A percentile compares a stretch with the other conserved stretches of the same genome.
Conservation (phyloP, 2,113 vertebrate species). For the Smithornis capensis region DNA sequence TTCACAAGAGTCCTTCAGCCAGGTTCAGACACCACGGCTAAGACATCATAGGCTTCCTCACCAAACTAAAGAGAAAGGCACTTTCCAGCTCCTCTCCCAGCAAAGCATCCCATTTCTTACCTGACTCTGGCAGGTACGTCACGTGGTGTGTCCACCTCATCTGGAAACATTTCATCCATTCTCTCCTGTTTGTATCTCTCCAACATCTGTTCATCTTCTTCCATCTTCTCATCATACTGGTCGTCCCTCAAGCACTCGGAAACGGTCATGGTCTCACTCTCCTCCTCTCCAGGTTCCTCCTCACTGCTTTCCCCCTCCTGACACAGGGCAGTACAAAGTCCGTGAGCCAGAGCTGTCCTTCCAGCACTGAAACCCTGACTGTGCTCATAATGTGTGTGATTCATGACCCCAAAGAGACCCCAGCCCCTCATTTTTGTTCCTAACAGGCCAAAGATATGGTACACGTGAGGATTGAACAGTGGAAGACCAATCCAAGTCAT, state of each 20-base stretch:
- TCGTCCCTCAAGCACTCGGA: slow-evolving; percentile 78
- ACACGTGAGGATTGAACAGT: rapidly evolving
- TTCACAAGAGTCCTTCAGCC: slow-evolving; percentile 62
- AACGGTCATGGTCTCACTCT: slow-evolving; percentile 81
- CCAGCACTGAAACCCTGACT: rapidly evolving
- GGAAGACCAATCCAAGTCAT: background rate
- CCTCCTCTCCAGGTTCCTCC: slow-evolving; percentile 71
- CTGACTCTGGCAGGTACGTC: slow-evolving; percentile 82
- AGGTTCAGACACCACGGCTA: slow-evolving; percentile 59
- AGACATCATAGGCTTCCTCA: slow-evolving; percentile 55
- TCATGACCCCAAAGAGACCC: background rate
- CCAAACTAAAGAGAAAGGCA: background rate
- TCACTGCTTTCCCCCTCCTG: slow-evolving; percentile 67
- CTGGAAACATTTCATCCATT: slow-evolving; percentile 91
- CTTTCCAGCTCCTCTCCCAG: background rate
- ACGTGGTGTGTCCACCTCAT: slow-evolving; percentile 93
- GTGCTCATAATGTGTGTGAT: background rate
- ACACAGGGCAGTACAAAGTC: background rate
- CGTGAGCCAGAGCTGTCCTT: rapidly evolving
- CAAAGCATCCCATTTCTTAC: slow-evolving; percentile 56
- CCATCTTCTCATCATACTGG: slow-evolving; percentile 85
- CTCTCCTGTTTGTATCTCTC: slow-evolving; percentile 90
- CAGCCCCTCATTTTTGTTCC: background rate
- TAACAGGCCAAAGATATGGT: background rate
- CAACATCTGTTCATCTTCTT: slow-evolving; percentile 85